Evolutionary conservation across 2,113 vertebrate genomes (phyloP).

Genomic region (Bambusicola thoracicus): DNA sequence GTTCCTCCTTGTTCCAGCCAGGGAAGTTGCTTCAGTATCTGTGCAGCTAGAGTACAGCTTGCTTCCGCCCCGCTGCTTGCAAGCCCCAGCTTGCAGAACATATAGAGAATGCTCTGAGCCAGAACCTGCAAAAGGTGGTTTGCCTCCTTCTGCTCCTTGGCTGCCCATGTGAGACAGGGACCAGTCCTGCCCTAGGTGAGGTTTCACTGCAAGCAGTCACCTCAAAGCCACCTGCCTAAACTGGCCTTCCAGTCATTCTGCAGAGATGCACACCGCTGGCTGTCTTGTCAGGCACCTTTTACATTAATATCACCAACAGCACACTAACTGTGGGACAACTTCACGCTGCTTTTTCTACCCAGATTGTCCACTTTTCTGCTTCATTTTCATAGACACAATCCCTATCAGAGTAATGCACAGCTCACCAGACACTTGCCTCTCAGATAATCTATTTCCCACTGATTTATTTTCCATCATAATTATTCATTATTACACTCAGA

Average conservation of each 20-base stretch:
- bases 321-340: neutral
- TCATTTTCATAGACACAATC: neutral
- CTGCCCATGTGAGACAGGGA: neutral
- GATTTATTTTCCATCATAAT: neutral
- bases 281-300: neutral
- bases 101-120: neutral
- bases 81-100: neutral
- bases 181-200: fast-evolving
- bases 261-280: neutral
- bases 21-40: constrained; percentile 29
- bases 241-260: neutral
- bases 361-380: neutral
- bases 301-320: neutral
- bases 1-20: constrained; percentile 63
- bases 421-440: neutral
- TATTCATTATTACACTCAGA: neutral
- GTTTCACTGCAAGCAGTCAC: neutral
- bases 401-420: neutral
- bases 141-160: neutral
- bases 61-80: constrained; percentile 5
- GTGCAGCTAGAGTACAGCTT: neutral
- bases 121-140: neutral
- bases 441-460: neutral
- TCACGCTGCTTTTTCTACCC: neutral
- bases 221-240: neutral